phyloP scores from a whole-genome alignment of 2,888 invertebrate species.

The Megalurothrips usitatus region DNA sequence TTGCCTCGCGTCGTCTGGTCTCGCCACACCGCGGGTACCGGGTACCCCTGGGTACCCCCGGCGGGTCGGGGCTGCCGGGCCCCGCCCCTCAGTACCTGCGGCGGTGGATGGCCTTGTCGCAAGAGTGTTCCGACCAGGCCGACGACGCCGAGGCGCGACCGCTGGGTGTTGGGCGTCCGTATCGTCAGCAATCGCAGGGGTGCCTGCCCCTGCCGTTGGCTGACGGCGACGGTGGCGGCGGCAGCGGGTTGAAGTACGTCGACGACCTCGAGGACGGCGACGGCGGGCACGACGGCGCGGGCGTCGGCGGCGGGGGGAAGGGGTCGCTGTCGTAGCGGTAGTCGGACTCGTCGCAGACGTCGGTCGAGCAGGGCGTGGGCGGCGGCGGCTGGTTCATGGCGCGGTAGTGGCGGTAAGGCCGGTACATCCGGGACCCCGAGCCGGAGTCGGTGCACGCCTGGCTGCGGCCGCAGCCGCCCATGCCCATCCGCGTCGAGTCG shows the following conservation, averaged over 20 bases:
- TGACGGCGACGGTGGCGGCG: conserved; percentile 83
- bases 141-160: not conserved
- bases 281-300: conserved; percentile 57
- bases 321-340: conserved; percentile 68
- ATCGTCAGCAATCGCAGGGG: conserved; percentile 36
- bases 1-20: no score
- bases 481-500: conserved; percentile 48
- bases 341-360: conserved; percentile 87
- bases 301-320: conserved; percentile 54
- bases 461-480: no score
- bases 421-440: conserved; percentile 50
- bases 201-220: conserved; percentile 44
- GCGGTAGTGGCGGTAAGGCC: conserved; percentile 71
- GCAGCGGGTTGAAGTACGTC: conserved; percentile 72
- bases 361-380: conserved; percentile 91
- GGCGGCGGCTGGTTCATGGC: conserved; percentile 82
- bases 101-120: conserved; percentile 11
- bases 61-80: not conserved
- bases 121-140: not conserved
- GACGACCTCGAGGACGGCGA: conserved; percentile 61
- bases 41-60: no score
- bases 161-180: not conserved
- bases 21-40: no score
- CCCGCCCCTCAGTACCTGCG: not conserved
- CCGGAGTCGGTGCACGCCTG: conserved; percentile 23